Evolutionary conservation across 2,113 vertebrate genomes (phyloP), one percentile per base, ranked within the genome.

Genomic region (Choloepus hoffmanni): DNA sequence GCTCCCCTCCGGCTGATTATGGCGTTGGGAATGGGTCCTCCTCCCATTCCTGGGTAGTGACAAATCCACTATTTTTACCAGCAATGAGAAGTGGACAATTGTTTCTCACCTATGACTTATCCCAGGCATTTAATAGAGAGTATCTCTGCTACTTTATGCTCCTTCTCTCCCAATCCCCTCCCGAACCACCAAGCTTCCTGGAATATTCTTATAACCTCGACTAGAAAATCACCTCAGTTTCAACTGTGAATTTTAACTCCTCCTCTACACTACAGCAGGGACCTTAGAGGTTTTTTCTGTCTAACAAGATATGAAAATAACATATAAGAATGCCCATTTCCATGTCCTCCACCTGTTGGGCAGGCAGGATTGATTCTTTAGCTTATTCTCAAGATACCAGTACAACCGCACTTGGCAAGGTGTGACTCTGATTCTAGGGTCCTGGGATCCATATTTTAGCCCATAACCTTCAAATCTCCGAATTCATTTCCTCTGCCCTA

Each of bases 231-330:
- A 85, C 2, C 28, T 84, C 84, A 8, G 24, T 95, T 84, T 91
- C 50, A 55, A 68, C 81, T 92, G 63, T 30, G 40, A 84, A 33
- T 91, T 91, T 83, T 58, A 83, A 1, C 16, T 40, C 30, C 50
- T 28, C 5, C 28, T 91, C 70, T 90, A 0, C 2, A 11, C 30
- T 70, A 15, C 1, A 89, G 24, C 36, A 79, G 26, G n/a, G 48
- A 43, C 24, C 36, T 48, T 67, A 10, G 24, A 76, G 21, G 85
- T 87, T 26, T 84, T 19, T 82, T 60, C 58, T 30, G 5, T 77
- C 30, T 89, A 45, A 68, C 72, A 43, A 65, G 43, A 90, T 85
- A 58, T 18, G 21, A 89, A 92, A 95, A 92, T 45, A 74, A 83
- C 63, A 43, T 5, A 13, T 5, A 13, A 62, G 23, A 48, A 24